Conservation (phyloP, 2,888 invertebrate species). For the Volucella bombylans region DNA sequence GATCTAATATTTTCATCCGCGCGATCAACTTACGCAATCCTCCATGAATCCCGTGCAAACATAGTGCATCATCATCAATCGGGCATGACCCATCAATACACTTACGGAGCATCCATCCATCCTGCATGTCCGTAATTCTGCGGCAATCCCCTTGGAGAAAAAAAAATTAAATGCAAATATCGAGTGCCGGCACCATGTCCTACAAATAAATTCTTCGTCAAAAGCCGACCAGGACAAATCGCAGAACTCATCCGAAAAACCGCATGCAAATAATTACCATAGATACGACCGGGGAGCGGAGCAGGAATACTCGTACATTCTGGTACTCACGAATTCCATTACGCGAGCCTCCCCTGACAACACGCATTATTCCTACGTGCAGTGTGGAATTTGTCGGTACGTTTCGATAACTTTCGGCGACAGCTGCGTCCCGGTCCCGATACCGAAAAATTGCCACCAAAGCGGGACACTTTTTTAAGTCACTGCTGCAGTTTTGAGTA, state of each 20-base stretch:
- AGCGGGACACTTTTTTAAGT: slow-evolving; percentile 2
- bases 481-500: neutral
- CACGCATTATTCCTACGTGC: slow-evolving; percentile 63
- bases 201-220: slow-evolving; percentile 58
- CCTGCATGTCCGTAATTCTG: slow-evolving; percentile 38
- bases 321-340: slow-evolving; percentile 64
- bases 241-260: slow-evolving; percentile 22
- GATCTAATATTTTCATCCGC: too few relatives aligned
- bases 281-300: neutral
- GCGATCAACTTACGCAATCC: too few relatives aligned
- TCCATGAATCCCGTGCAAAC: slow-evolving; percentile 28
- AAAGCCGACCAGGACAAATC: slow-evolving; percentile 38
- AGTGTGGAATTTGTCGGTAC: slow-evolving; percentile 27
- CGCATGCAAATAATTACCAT: slow-evolving; percentile 70
- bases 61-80: slow-evolving; percentile 52
- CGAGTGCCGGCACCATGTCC: slow-evolving; percentile 14
- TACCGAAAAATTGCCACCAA: slow-evolving; percentile 34
- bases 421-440: slow-evolving; percentile 47
- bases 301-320: slow-evolving; percentile 9
- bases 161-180: neutral
- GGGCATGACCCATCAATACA: slow-evolving; percentile 62
- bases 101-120: slow-evolving; percentile 26
- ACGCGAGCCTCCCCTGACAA: slow-evolving; percentile 23
- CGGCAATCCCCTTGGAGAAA: neutral
- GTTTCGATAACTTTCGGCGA: slow-evolving; percentile 24